phyloP scores from a whole-genome alignment of 2,888 invertebrate genomes.

The Tyria jacobaeae region DNA sequence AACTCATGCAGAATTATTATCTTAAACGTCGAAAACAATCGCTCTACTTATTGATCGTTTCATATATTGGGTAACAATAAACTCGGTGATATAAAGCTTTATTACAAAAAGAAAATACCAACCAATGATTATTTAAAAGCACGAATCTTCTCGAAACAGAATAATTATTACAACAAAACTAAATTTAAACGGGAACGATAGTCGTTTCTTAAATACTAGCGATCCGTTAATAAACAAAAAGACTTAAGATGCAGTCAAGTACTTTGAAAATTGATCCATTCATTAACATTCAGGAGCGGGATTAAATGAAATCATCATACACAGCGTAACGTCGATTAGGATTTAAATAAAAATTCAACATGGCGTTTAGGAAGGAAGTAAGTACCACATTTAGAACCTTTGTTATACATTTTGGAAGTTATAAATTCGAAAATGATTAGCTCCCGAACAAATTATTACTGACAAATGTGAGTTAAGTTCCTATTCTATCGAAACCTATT shows the following conservation, averaged over 20 bases:
- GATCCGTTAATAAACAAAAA: conserved; percentile 33
- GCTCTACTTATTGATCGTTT: conserved; percentile 3
- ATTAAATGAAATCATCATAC: conserved; percentile 48
- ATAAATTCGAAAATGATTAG: conserved; percentile 56
- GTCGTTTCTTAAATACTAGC: no score
- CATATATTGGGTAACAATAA: conserved; percentile 10
- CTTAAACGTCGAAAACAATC: conserved; percentile 9
- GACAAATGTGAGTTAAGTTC: conserved; percentile 41
- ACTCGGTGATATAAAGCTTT: conserved; percentile 8
- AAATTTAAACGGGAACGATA: no score
- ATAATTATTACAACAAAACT: conserved; percentile 7
- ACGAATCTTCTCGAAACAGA: conserved; percentile 5
- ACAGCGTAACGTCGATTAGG: conserved; percentile 25
- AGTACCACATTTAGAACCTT: conserved; percentile 36
- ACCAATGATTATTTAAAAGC: conserved; percentile 4
- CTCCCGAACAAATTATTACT: conserved; percentile 47
- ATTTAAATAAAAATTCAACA: conserved; percentile 45
- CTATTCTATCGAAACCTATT: conserved; percentile 36
- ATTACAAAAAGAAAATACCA: conserved; percentile 1
- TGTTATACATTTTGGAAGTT: conserved; percentile 43
- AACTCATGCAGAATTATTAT: neutral
- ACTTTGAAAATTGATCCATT: conserved; percentile 39
- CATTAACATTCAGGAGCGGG: conserved; percentile 39
- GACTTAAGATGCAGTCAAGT: conserved; percentile 24
- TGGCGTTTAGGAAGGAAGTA: conserved; percentile 46